Conservation (phyloP, 2,113 vertebrate genomes). For the Rattus rattus region DNA sequence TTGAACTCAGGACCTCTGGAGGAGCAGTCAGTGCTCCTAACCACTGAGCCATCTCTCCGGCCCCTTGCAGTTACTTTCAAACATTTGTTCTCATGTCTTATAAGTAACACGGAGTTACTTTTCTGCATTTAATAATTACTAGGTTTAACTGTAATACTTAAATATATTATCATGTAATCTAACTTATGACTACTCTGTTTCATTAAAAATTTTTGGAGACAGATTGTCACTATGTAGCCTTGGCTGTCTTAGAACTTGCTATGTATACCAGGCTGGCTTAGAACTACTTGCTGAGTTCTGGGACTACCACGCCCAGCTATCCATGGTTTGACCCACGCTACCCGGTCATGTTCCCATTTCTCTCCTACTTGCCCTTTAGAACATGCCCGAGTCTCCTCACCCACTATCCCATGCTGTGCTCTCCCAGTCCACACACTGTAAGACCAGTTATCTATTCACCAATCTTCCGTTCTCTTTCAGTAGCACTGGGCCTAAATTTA, state of each 20-base stretch:
- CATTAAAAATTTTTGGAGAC: neutral
- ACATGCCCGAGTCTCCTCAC: neutral
- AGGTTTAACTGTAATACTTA: neutral
- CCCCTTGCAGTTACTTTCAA: neutral
- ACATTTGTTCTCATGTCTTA: neutral
- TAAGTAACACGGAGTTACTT: neutral
- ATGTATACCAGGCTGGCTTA: neutral
- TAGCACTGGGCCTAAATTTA: neutral
- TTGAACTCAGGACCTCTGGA: too few relatives aligned
- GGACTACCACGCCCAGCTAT: neutral
- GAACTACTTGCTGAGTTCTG: neutral
- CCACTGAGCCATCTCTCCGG: too few relatives aligned
- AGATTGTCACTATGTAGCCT: neutral
- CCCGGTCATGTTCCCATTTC: neutral
- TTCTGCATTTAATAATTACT: neutral
- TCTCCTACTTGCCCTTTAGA: neutral
- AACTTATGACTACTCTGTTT: neutral
- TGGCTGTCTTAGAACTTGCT: neutral
- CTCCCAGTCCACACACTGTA: neutral
- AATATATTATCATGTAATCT: neutral
- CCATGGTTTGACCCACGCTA: neutral
- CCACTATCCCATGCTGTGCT: neutral
- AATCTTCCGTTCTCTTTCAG: neutral
- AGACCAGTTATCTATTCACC: neutral
- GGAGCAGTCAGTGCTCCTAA: too few relatives aligned